Evolutionary conservation across 2,113 vertebrate species (phyloP).

Genomic region (Hippocampus abdominalis): DNA sequence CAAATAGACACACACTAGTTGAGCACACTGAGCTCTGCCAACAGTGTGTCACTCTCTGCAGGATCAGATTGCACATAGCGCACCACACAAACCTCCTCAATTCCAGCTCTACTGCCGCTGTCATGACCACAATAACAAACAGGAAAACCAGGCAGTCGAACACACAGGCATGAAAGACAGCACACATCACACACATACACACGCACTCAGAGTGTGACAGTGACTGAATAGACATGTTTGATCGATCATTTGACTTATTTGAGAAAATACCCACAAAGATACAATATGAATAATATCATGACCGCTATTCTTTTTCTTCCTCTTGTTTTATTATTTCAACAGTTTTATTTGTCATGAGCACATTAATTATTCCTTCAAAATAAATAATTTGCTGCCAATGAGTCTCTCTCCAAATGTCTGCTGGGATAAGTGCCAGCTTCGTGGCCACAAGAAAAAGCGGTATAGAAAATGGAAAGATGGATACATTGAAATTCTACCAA

Average conservation of each 20-base stretch:
- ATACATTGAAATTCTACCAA: not conserved
- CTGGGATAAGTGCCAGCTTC: not conserved
- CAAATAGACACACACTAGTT: conserved; percentile 21
- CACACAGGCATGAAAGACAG: not conserved
- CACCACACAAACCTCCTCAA: conserved; percentile 41
- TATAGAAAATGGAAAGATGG: not conserved
- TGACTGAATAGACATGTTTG: not conserved
- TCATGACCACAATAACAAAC: conserved; percentile 55
- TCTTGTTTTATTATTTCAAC: not conserved
- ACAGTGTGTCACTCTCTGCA: conserved; percentile 19
- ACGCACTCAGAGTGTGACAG: not conserved
- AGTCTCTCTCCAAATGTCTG: not conserved
- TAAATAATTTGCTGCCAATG: not conserved
- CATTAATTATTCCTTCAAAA: not conserved
- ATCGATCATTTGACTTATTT: not conserved
- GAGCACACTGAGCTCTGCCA: conserved; percentile 34
- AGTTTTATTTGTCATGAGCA: not conserved
- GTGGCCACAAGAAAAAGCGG: not conserved
- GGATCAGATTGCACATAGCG: conserved; percentile 38
- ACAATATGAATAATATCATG: not conserved
- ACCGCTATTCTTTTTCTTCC: not conserved
- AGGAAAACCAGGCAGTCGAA: conserved; percentile 41
- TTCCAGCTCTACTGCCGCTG: conserved; percentile 41
- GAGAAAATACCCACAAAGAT: not conserved
- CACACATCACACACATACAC: not conserved